Evolutionary conservation across 1,140 invertebrate species (phyloP).

Genomic region (Aphelenchoides fujianensis): DNA sequence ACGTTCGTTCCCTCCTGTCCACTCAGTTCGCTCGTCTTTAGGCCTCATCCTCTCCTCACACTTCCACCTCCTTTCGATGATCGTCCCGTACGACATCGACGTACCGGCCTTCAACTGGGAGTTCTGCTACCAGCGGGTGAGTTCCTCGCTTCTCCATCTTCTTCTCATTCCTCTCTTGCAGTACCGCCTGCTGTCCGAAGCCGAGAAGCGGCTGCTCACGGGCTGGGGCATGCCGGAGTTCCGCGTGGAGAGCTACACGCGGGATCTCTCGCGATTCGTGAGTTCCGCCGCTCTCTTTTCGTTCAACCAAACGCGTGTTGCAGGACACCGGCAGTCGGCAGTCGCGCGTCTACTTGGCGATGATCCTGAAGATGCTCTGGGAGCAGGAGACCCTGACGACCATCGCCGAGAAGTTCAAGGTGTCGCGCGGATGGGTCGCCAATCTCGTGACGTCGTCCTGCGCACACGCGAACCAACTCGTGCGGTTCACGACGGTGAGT

Average conservation of each 20-base stretch:
- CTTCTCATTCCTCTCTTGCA: no score
- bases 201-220: conserved; percentile 29
- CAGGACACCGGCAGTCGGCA: no score
- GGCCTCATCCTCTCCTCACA: conserved; percentile 36
- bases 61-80: conserved; percentile 39
- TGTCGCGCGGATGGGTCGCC: conserved; percentile 40
- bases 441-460: conserved; percentile 23
- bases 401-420: conserved; percentile 34
- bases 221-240: conserved; percentile 22
- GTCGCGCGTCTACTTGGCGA: conserved; percentile 35
- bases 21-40: conserved; percentile 18
- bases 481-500: conserved; percentile 38
- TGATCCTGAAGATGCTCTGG: conserved; percentile 41
- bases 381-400: conserved; percentile 24
- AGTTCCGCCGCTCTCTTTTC: no score
- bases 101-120: conserved; percentile 29
- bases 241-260: no score
- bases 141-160: no score
- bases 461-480: conserved; percentile 29
- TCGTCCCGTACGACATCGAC: conserved; percentile 36
- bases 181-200: conserved; percentile 27
- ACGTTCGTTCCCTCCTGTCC: no score
- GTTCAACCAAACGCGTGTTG: no score
- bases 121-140: conserved; percentile 32
- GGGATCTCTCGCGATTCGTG: no score